Evolutionary conservation across 2,888 invertebrate genomes (phyloP), one percentile per base, ranked within the genome.

Genomic region (Philaethria dido): DNA sequence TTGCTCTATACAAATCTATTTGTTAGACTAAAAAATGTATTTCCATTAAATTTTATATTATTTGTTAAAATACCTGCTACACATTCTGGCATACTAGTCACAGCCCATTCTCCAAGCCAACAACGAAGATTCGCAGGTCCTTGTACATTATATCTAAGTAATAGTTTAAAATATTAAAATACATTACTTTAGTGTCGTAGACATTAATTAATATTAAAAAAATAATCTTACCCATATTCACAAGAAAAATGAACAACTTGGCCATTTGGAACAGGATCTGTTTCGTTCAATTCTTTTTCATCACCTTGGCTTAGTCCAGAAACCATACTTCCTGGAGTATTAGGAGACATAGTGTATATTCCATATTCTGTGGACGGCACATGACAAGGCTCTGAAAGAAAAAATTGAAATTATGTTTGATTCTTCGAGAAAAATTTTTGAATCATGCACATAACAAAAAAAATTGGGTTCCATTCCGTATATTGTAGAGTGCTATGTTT

Each of bases 31-130:
- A 16, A 16, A 29, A 16, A 52, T 52, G 9, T 9, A 13, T 13
- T 11, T 11, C 3, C 39, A 13, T 39, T 3, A 39, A 39, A 13
- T 39, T 39, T 1, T 2, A 39, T 13, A 1, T 39, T 39, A 39
- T 39, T 13, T 48, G 14, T 20, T 18, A 33, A 25, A 9, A 52
- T 87, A 95, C 95, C 95, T 78, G 97, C 95, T 6, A 95, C 94
- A 82, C 97, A 97, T 78, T 96, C 96, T 0, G 97, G 97, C 84
- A 95, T 94, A 60, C 94, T 94, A 11, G 95, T 94, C 0, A 95
- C 95, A 0, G 96, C 95, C 97, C 97, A 97, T 76, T 96, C 96
- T 3, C 97, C 97, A 72, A 96, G 95, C 93, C 95, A 96, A 79
- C 97, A 97, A 36, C 95, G 93, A 39, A 97, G 86, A 75, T 95